A percentile compares a stretch with the other conserved stretches of the same genome.
These are phyloP conservation scores for Melanerpes formicivorus DNA, from an alignment of 2,113 vertebrate genomes.

Conservation along the genomic window DNA sequence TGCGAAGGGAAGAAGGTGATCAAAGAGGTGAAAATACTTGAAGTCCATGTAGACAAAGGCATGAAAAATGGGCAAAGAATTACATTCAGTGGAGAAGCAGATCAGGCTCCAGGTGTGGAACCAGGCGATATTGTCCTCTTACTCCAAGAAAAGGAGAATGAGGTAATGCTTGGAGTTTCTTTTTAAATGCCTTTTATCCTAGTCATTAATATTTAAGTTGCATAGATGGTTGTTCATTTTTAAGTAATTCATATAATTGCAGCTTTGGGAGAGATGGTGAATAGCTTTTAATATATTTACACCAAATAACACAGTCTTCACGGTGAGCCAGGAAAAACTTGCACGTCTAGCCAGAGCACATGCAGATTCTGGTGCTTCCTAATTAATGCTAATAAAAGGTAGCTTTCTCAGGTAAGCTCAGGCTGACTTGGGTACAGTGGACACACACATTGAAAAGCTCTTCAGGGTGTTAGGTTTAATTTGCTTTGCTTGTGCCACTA, in stretches of 20 bases:
- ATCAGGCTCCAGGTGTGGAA: conserved; percentile 95
- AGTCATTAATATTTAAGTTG: conserved; percentile 10
- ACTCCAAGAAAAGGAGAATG: conserved; percentile 95
- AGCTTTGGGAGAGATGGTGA: conserved; percentile 5
- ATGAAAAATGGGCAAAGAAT: conserved; percentile 99
- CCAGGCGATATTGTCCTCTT: conserved; percentile 97
- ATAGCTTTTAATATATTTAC: conserved; percentile 22
- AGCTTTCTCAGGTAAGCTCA: not conserved
- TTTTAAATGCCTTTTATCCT: conserved; percentile 4
- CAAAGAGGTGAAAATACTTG: conserved; percentile 98
- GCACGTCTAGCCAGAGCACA: not conserved
- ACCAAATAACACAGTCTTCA: not conserved
- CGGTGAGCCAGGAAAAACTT: not conserved
- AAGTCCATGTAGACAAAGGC: conserved; percentile 99
- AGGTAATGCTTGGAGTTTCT: conserved; percentile 79
- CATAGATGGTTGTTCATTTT: not conserved
- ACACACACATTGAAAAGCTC: not conserved
- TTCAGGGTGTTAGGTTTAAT: not conserved
- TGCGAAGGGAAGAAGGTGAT: conserved; percentile 98
- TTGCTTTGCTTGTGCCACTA: not conserved
- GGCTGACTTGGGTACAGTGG: not conserved
- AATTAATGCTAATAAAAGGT: not conserved
- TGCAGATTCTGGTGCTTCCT: not conserved
- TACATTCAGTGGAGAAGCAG: conserved; percentile 96
- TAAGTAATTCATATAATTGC: not conserved